Base-by-base conservation (phyloP, 2,797 vertebrate genomes). In the Dendrocincla tyrannina region DNA sequence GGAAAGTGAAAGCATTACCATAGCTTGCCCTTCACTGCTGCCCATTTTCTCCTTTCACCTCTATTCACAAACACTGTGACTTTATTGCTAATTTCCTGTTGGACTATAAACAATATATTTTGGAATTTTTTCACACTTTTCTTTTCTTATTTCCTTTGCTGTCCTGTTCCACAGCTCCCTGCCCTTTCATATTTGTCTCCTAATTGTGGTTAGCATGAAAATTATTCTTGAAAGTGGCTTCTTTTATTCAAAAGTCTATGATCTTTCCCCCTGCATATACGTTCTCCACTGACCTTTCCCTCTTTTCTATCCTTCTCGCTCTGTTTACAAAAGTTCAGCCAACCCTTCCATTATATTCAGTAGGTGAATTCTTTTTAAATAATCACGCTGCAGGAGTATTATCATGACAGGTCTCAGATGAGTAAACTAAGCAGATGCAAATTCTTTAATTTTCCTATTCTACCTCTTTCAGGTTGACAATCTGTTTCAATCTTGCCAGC, bases 31-130 rank as follows among this genome's bases (percentile, higher is more conserved):
- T 75, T 64, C 35, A 41, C 16, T 55, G 56, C 35, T 72, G 46
- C 66, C 55, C 17, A 73, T 37, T 75, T 94, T 85, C 58, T 85
- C 53, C 60, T 78, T 85, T 94, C 74, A 93, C 53, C 49, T 73
- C 56, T 39, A 41, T 27, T 85, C 78, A 70, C 18, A 75, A 91
- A n/a, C 53, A 82, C 89, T 64, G 52, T 22, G 42, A 89, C 53
- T 83, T 91, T 88, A 85, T 47, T 93, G 47, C n/a, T 85, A 58
- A 95, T 91, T 90, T 88, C 64, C 92, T 83, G 33, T 35, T 83
- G 37, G 66, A 58, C 50, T 66, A 62, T 33, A 95, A 97, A 89
- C 20, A 74, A 24, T 75, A 2, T 67, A 53, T 73, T 63, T 50
- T 60, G 23, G 49, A 77, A 74, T 58, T 35, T 74, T 59, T 59